Evolutionary conservation across 2,888 invertebrate species (phyloP), one percentile per base, ranked within the genome.

Genomic region (Capitulum mitella): DNA sequence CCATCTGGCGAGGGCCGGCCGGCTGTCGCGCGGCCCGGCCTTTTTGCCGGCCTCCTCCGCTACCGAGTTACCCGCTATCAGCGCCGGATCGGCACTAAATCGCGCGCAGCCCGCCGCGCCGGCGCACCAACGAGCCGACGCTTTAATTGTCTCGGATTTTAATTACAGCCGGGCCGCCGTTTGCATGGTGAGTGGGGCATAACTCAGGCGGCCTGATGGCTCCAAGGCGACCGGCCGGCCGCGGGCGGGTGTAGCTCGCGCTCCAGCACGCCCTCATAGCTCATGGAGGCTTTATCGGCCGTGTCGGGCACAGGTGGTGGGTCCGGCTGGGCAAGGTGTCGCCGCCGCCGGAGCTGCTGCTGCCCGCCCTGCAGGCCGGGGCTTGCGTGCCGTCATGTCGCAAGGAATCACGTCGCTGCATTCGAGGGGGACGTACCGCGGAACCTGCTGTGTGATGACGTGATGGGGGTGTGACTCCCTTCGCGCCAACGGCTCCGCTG

Each of bases 51-150:
- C 70, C 26, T 10, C 8, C 8, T 37, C 26, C 0, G 70, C 70
- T 70, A 70, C 70, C 40, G 70, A 29, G 70, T 70, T 70, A 70
- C 70, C 37, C 70, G 26, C 37, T 70, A 70, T 70, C 70, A 6
- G 26, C 8, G 70, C 37, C 22, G 40, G 3, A 70, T 70, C 70
- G 70, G 40, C 70, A 37, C 70, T 70, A 70, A 70, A 70, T 70
- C 70, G 70, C 70, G 40, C 40, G 6, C 22, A 34, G 70, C 70
- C 40, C 37, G 26, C 34, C 34, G 34, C 64, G 34, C 64, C 64
- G 19, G 12, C 64, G 34, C 37, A n/a, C 70, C 6, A 29, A 29
- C 40, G 40, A 10, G 37, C 70, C 37, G 70, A 37, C 40, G 70
- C 40, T 70, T 70, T 70, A 70, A 70, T 70, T 70, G 70, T 12